Evolutionary conservation across 2,797 vertebrate genomes (phyloP).

Genomic region (Pangasius djambal): DNA sequence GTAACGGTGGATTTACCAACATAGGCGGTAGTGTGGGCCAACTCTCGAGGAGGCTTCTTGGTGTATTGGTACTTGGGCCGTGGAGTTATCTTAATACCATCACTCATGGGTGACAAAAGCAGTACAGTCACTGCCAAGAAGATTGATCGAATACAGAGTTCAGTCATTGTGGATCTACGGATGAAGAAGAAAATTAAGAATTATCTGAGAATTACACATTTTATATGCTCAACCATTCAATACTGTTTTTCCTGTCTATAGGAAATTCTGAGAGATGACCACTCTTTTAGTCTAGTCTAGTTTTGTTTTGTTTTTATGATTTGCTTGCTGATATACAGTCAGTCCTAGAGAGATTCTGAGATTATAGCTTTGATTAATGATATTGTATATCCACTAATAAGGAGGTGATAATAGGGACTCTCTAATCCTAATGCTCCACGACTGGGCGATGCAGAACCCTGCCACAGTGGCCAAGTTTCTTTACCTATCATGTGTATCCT

Average conservation of each 20-base stretch:
- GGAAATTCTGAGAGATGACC: not conserved
- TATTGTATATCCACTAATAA: slow-evolving; percentile 18
- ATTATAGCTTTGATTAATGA: slow-evolving; percentile 11
- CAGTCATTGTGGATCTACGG: slow-evolving; percentile 72
- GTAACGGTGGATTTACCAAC: slow-evolving; percentile 63
- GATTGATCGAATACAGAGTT: slow-evolving; percentile 55
- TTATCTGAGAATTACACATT: not conserved
- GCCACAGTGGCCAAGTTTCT: slow-evolving; percentile 73
- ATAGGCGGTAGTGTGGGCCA: slow-evolving; percentile 64
- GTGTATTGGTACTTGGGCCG: slow-evolving; percentile 85
- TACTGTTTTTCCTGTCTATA: not conserved
- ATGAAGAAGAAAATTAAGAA: slow-evolving; percentile 38
- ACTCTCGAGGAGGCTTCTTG: slow-evolving; percentile 77
- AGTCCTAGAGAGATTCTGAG: not conserved
- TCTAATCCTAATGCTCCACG: slow-evolving; percentile 63
- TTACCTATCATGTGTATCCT: slow-evolving; percentile 75
- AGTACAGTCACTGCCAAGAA: slow-evolving; percentile 63
- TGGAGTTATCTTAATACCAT: slow-evolving; percentile 80
- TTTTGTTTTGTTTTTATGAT: not conserved
- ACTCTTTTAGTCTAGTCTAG: not conserved
- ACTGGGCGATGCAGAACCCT: slow-evolving; percentile 69
- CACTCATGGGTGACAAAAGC: slow-evolving; percentile 58
- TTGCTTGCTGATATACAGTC: not conserved
- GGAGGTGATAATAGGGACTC: slow-evolving; percentile 55
- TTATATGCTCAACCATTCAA: not conserved